Base-by-base conservation (phyloP, 2,113 vertebrate species). In the Nicator chloris region DNA sequence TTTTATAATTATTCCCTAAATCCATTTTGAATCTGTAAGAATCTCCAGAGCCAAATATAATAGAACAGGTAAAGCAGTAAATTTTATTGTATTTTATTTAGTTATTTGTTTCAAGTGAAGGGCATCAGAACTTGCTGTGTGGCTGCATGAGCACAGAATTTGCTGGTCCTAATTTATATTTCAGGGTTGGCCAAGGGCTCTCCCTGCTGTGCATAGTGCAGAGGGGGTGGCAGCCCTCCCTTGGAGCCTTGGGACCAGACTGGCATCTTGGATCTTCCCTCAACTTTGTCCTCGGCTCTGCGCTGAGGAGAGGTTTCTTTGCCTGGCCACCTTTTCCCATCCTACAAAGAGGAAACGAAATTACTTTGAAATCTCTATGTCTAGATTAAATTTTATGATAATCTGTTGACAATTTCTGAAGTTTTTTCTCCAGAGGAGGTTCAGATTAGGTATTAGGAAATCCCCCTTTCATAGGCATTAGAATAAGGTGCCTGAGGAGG, bases 141-240 rank as follows among this genome's bases (percentile, higher is more conserved):
- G 39, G 16, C 28, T 68, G 6, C 15, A 17, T 8, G 17, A 76
- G 13, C 31, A 10, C 11, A 37, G 70, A 39, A 26, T 11, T 51
- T 79, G 11, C 15, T 15, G 42, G 51, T 54, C 11, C 15, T 28
- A 10, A 13, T 72, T 11, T n/a, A 1, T 23, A 9, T 56, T 51
- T 80, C 49, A 37, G 72, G 31, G 23, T 11, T 77, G 64, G 26
- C 64, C 26, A 3, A 6, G 37, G 77, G 39, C 35, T 80, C 23
- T 20, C 1, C 2, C 18, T 4, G 3, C 30, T 12, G 2, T 28
- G n/a, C 16, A 3, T 0, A 0, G 4, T 6, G n/a, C 13, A 51
- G 37, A 40, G 15, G 2, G 24, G 39, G 2, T 39, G 64, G 6
- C 28, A 51, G 0, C 17, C 35, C 19, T 30, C 9, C 37, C 19